Percentiles rank a stretch among this genome's conserved stretches.
These are phyloP conservation scores for Drosophila mayaguana DNA, from an alignment of 2,888 invertebrate genomes.

Conservation along the genomic window DNA sequence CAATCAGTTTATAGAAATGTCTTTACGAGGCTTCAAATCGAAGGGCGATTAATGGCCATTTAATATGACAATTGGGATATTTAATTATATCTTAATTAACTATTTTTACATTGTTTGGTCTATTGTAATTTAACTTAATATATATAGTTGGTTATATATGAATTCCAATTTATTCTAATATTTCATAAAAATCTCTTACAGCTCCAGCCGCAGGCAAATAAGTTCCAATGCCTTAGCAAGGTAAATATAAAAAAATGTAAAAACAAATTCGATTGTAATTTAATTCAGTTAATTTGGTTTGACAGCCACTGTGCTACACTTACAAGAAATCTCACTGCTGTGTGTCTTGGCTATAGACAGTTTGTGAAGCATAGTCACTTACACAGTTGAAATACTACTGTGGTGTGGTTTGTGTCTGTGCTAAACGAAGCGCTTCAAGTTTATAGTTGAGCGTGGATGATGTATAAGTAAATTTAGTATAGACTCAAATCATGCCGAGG, in stretches of 20 bases:
- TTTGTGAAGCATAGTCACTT: slow-evolving; percentile 27
- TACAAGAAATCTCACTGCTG: slow-evolving; percentile 12
- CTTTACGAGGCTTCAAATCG: slow-evolving; percentile 35
- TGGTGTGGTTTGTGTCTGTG: slow-evolving; percentile 12
- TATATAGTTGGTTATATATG: not conserved
- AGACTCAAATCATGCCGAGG: slow-evolving; percentile 16
- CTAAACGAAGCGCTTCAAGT: slow-evolving; percentile 5
- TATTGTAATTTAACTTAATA: not conserved
- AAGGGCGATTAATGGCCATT: slow-evolving; percentile 6
- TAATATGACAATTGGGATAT: not conserved
- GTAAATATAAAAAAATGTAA: slow-evolving; percentile 85
- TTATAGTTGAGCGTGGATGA: not conserved
- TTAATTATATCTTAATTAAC: not conserved
- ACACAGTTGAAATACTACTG: slow-evolving; percentile 8
- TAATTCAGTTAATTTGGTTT: slow-evolving; percentile 13
- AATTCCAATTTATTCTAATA: slow-evolving; percentile 1
- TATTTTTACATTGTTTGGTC: not conserved
- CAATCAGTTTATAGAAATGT: slow-evolving; percentile 43
- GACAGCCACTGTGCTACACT: slow-evolving; percentile 11
- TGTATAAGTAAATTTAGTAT: not conserved
- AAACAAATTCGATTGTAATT: not conserved
- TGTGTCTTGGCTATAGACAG: slow-evolving; percentile 45
- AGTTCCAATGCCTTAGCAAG: slow-evolving; percentile 95
- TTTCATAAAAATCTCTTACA: slow-evolving; percentile 86
- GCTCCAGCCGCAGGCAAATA: slow-evolving; percentile 92